A percentile compares a stretch with the other conserved stretches of the same genome.
Conservation (phyloP, 53 echinoderm and acorn worm genomes). For the Holothuria scabra region DNA sequence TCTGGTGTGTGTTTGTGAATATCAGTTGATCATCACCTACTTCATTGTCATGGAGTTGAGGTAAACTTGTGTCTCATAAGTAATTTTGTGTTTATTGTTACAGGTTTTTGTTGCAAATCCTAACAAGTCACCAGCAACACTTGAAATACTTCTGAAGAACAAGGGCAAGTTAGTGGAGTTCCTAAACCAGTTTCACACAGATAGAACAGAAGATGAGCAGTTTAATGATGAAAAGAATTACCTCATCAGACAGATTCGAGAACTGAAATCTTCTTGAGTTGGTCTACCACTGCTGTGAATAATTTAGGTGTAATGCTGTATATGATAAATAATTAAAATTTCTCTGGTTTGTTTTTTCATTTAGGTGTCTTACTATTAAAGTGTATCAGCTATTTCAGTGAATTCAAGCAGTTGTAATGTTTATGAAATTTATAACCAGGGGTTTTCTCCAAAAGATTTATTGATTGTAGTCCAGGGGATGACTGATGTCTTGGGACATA, state of each 20-base stretch:
- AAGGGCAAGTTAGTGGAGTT: conserved; percentile 94
- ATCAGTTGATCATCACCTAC: too few relatives aligned
- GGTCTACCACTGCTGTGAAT: background rate
- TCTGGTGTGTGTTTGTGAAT: too few relatives aligned
- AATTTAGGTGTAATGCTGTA: background rate
- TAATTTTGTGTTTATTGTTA: background rate
- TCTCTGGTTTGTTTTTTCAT: background rate
- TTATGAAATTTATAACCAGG: too few relatives aligned
- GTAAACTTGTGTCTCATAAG: too few relatives aligned
- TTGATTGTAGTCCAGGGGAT: too few relatives aligned
- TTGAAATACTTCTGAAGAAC: conserved; percentile 92
- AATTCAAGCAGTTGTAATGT: too few relatives aligned
- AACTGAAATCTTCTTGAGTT: conserved; percentile 64
- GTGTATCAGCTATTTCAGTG: too few relatives aligned
- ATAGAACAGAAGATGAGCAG: conserved; percentile 98
- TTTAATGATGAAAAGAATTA: conserved; percentile 99
- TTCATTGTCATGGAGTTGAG: too few relatives aligned
- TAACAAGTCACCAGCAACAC: conserved; percentile 84
- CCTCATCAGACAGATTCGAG: conserved; percentile 95
- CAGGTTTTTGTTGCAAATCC: conserved; percentile 99
- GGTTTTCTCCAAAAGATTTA: too few relatives aligned
- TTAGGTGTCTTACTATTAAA: too few relatives aligned
- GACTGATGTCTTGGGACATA: too few relatives aligned
- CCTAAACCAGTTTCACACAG: conserved; percentile 89
- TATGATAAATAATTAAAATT: background rate